A percentile compares a stretch with the other conserved stretches of the same genome.
Evolutionary conservation across 2,797 vertebrate genomes (phyloP).

Genomic region (Spinus olivaceus): DNA sequence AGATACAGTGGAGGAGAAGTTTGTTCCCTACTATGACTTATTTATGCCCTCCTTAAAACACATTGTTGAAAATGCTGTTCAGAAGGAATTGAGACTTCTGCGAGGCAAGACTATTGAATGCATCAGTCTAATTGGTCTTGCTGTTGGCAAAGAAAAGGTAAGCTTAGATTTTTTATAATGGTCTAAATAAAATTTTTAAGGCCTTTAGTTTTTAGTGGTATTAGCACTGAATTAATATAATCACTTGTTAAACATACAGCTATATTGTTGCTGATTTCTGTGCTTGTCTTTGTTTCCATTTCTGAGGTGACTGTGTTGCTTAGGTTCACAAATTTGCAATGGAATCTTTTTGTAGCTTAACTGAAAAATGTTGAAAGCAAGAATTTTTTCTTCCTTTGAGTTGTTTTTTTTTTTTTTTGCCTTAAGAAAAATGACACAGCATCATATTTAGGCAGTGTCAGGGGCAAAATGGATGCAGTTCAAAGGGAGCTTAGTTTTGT

Average conservation of each 20-base stretch:
- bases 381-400: neutral
- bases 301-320: neutral
- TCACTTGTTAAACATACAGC: neutral
- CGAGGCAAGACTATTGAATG: slow-evolving; percentile 98
- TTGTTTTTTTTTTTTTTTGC: neutral
- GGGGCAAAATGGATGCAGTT: neutral
- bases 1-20: slow-evolving; percentile 97
- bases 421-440: neutral
- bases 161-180: neutral
- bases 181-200: neutral
- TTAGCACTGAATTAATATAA: neutral
- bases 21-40: slow-evolving; percentile 96
- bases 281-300: neutral
- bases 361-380: neutral
- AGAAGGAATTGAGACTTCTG: slow-evolving; percentile 95
- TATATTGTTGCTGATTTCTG: neutral
- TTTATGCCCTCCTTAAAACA: slow-evolving; percentile 98
- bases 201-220: neutral
- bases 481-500: neutral
- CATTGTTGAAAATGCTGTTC: slow-evolving; percentile 96
- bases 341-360: neutral
- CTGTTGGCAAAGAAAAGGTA: slow-evolving; percentile 98
- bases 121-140: slow-evolving; percentile 97
- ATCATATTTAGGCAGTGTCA: neutral
- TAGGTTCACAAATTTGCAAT: neutral